Percentiles rank a stretch among this genome's conserved stretches.
These are phyloP conservation scores for Thaumetopoea pityocampa DNA, from an alignment of 1,140 invertebrate genomes.

Conservation along the genomic window DNA sequence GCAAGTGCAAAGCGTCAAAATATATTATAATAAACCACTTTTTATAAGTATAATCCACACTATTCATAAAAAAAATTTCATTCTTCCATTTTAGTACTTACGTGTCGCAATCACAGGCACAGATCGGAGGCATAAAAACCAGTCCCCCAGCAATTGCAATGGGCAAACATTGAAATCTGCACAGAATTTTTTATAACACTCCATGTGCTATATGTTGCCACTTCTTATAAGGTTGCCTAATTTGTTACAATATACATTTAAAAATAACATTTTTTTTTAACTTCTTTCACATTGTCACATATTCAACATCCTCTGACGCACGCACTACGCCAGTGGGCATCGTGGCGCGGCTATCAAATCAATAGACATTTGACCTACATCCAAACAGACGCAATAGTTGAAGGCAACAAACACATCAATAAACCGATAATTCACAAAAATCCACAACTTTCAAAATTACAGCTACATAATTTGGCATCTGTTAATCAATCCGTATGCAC, in stretches of 20 bases:
- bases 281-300: slow-evolving; percentile 15
- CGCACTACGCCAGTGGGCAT: slow-evolving; percentile 44
- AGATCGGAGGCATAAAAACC: too few species aligned
- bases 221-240: neutral
- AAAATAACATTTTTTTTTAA: slow-evolving; percentile 29
- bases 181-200: too few species aligned
- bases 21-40: too few species aligned
- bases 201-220: too few species aligned
- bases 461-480: slow-evolving; percentile 43
- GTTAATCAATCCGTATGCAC: slow-evolving; percentile 76
- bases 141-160: too few species aligned
- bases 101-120: too few species aligned
- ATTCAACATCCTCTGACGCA: slow-evolving; percentile 23
- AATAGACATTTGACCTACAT: slow-evolving; percentile 71
- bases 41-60: too few species aligned
- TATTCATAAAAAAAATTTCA: too few species aligned
- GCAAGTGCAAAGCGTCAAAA: slow-evolving; percentile 38
- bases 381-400: slow-evolving; percentile 65
- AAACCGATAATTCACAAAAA: slow-evolving; percentile 57
- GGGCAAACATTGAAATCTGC: too few species aligned
- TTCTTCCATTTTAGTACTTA: too few species aligned
- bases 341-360: slow-evolving; percentile 56
- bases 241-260: slow-evolving; percentile 22
- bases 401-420: slow-evolving; percentile 59
- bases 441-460: slow-evolving; percentile 30